A percentile compares a stretch with the other conserved stretches of the same genome.
phyloP scores from a whole-genome alignment of 2,113 vertebrate genomes.

The Nestor notabilis region DNA sequence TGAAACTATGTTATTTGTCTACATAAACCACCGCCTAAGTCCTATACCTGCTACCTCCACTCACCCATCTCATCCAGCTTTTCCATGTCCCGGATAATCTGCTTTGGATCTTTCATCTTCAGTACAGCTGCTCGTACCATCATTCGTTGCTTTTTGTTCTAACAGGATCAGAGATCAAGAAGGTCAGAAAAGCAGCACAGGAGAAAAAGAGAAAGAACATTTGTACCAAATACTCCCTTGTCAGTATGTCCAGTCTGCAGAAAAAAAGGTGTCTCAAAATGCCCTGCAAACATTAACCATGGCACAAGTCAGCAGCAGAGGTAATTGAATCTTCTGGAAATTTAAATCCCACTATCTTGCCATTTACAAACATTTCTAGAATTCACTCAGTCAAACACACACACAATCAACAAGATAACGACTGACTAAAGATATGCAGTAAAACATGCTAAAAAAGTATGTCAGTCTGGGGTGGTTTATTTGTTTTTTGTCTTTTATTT shows the following conservation, averaged over 20 bases:
- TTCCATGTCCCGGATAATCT: conserved; percentile 98
- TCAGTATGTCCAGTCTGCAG: not conserved
- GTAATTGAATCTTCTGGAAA: not conserved
- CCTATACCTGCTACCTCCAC: not conserved
- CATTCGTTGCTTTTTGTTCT: conserved; percentile 99
- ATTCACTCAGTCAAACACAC: not conserved
- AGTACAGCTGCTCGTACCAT: conserved; percentile 98
- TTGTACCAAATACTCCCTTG: not conserved
- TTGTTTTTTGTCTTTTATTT: not conserved
- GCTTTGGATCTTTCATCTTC: conserved; percentile 99
- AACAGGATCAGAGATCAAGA: not conserved
- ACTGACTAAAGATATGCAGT: not conserved
- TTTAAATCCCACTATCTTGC: not conserved
- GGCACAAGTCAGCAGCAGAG: not conserved
- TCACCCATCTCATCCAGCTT: conserved; percentile 99
- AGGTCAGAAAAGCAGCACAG: not conserved
- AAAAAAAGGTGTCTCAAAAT: not conserved
- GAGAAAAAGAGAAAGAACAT: not conserved
- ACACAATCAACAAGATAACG: not conserved
- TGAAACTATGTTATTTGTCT: not conserved
- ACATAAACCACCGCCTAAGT: not conserved
- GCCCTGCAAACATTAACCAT: not conserved
- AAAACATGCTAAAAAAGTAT: not conserved
- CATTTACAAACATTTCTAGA: not conserved
- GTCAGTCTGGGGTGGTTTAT: not conserved